Evolutionary conservation across 2,797 vertebrate genomes (phyloP), one percentile per base, ranked within the genome.

Genomic region (Monodelphis domestica): DNA sequence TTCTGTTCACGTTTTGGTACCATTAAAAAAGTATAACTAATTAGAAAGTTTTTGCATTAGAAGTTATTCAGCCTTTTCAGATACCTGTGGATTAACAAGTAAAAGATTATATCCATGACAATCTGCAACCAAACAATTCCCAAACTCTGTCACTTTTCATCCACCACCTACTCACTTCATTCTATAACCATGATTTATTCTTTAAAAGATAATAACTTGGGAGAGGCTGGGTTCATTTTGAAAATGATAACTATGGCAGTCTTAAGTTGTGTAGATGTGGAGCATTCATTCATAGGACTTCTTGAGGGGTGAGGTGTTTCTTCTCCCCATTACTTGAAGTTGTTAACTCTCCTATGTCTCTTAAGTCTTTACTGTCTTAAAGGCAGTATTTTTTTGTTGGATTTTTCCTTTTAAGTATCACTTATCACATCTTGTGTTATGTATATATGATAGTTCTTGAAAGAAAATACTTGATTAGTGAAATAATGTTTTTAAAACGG

Each of bases 251-350:
- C 12, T 94, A 7, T 95, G 57, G 78, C n/a, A 55, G 24, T 93
- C 54, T 94, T n/a, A 53, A 96, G 92, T 95, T 63, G 93, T 93
- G 88, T 96, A 94, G 87, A 54, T 59, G 55, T 95, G 53, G 91
- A 89, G 90, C 84, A 94, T 95, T 96, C 91, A 95, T 95, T 96
- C 91, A 94, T 12, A n/a, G 63, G 14, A 53, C 28, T 53, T 33
- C 52, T 33, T 53, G 50, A 30, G 87, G 51, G 30, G 5, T 30
- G 29, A 17, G 78, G 30, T n/a, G 17, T 53, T 3, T 38, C 5
- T 21, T 53, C 50, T 14, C 12, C 1, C 28, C 5, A 2, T 4
- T 21, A 28, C 87, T 26, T 52, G 38, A 52, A 53, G 51, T 53
- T 24, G n/a, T n/a, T n/a, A n/a, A 38, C 5, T 24, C 17, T 45